These are phyloP conservation scores for Metacarcinus magister DNA, from an alignment of 2,888 invertebrate species.

Conservation along the genomic window DNA sequence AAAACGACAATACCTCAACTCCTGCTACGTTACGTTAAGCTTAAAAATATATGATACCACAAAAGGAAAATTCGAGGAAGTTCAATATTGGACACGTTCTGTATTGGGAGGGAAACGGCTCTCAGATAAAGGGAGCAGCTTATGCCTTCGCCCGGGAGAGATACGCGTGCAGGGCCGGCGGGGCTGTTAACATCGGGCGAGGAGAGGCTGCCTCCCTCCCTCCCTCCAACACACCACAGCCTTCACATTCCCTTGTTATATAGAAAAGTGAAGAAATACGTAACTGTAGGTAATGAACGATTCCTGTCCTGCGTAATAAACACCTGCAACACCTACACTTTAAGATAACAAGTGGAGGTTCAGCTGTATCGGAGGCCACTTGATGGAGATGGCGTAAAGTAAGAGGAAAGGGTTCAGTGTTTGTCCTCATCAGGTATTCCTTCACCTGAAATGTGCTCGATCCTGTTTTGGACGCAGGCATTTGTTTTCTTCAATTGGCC, in stretches of 20 bases:
- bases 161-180: not conserved
- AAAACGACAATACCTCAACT: not conserved
- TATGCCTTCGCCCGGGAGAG: not conserved
- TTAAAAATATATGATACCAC: not conserved
- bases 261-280: not conserved
- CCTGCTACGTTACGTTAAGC: not conserved
- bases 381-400: conserved; percentile 14
- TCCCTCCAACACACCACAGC: not conserved
- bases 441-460: not conserved
- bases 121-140: not conserved
- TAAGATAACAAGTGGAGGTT: not conserved
- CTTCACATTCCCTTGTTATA: not conserved
- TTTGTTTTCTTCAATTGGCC: not conserved
- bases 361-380: not conserved
- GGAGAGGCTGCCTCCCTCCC: not conserved
- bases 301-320: not conserved
- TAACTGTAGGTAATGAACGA: not conserved
- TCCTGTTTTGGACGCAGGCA: not conserved
- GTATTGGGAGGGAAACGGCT: conserved; percentile 27
- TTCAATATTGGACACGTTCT: conserved; percentile 5
- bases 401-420: not conserved
- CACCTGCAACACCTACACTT: not conserved
- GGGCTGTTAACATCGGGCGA: not conserved
- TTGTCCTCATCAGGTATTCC: not conserved
- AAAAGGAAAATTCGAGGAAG: not conserved